Evolutionary conservation across 2,888 invertebrate genomes (phyloP).

Genomic region (Microchrysa polita): DNA sequence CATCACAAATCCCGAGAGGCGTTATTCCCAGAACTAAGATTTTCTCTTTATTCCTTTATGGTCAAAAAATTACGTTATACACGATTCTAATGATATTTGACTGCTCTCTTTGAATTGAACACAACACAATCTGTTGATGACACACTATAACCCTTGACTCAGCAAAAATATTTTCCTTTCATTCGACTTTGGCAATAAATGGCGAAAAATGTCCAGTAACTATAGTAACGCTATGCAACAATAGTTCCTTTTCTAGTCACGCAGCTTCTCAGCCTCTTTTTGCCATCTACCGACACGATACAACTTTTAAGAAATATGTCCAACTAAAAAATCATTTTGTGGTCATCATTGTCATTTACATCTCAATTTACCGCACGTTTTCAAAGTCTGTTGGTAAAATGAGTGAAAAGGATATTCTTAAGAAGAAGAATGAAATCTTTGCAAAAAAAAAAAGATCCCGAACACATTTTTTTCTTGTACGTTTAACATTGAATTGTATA

Average conservation of each 20-base stretch:
- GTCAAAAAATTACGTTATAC: too few species aligned
- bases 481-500: slow-evolving; percentile 22
- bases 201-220: not conserved
- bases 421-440: slow-evolving; percentile 3
- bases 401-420: not conserved
- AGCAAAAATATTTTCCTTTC: slow-evolving; percentile 11
- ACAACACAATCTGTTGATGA: not conserved
- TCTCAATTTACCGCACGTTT: slow-evolving; percentile 33
- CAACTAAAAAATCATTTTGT: slow-evolving; percentile 27
- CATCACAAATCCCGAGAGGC: too few species aligned
- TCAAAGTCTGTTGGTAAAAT: not conserved
- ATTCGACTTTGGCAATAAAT: not conserved
- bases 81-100: too few species aligned
- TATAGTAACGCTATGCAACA: slow-evolving; percentile 7
- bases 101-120: too few species aligned
- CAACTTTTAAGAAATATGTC: not conserved
- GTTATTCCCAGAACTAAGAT: too few species aligned
- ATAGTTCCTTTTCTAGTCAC: slow-evolving; percentile 11
- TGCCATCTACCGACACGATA: not conserved
- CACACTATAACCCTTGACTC: slow-evolving; percentile 25
- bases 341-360: slow-evolving; percentile 35
- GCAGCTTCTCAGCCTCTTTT: slow-evolving; percentile 6
- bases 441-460: not conserved
- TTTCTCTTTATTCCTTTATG: too few species aligned
- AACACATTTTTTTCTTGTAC: not conserved